Evolutionary conservation across 2,113 vertebrate species (phyloP).

Genomic region (Lycocorax pyrrhopterus): DNA sequence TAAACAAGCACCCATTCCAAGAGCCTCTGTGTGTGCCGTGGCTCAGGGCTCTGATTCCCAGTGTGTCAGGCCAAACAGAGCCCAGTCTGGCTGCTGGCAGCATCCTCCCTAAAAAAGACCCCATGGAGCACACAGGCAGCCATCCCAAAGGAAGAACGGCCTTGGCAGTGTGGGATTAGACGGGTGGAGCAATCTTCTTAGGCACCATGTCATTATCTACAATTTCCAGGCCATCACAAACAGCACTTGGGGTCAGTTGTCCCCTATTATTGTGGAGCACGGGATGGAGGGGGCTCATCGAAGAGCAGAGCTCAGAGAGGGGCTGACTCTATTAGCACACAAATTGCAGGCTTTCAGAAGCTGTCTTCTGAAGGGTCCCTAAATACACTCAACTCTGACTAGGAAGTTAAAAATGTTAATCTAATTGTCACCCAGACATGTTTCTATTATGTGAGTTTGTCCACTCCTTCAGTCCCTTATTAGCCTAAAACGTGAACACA

Average conservation of each 20-base stretch:
- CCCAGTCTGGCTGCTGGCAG: neutral
- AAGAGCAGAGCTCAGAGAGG: conserved; percentile 28
- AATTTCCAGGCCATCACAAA: conserved; percentile 63
- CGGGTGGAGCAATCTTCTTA: conserved; percentile 20
- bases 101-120: neutral
- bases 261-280: conserved; percentile 5
- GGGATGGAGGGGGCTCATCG: neutral
- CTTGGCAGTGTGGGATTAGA: conserved; percentile 10
- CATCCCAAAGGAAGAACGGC: neutral
- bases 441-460: neutral
- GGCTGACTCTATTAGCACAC: conserved; percentile 58
- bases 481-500: neutral
- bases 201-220: conserved; percentile 59
- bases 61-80: rapidly evolving
- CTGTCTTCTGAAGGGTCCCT: conserved; percentile 39
- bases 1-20: rapidly evolving
- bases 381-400: conserved; percentile 9
- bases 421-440: conserved; percentile 55
- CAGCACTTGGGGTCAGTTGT: conserved; percentile 51
- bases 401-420: conserved; percentile 49
- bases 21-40: neutral
- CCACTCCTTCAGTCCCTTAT: neutral
- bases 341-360: conserved; percentile 68
- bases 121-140: neutral
- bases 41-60: neutral